phyloP scores from a whole-genome alignment of 2,113 vertebrate genomes.

The Tyto alba region DNA sequence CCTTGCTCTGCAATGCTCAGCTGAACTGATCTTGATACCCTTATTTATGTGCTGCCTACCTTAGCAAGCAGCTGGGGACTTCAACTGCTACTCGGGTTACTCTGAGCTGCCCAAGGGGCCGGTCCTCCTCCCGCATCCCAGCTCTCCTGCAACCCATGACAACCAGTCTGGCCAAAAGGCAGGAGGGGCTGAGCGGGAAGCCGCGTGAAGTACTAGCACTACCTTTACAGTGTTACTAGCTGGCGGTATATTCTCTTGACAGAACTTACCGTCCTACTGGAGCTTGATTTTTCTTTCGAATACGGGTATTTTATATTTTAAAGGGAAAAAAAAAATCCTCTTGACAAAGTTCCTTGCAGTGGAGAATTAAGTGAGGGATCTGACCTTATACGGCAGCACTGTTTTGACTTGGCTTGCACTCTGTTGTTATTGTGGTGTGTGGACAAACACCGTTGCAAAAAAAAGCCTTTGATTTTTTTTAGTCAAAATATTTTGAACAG shows the following conservation, averaged over 20 bases:
- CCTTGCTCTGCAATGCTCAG: background rate
- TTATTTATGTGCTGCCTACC: background rate
- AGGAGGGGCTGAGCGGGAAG: background rate
- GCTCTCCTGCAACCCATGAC: background rate
- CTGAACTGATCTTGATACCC: background rate
- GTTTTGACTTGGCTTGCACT: background rate
- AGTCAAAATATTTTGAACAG: background rate
- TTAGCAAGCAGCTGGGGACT: background rate
- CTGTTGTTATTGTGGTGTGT: background rate
- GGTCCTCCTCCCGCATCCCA: background rate
- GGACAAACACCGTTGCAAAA: background rate
- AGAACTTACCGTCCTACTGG: background rate
- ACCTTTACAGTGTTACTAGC: background rate
- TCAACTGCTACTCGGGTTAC: background rate
- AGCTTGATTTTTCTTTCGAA: background rate
- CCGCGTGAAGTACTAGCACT: background rate
- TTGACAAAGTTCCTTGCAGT: background rate
- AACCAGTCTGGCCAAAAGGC: background rate
- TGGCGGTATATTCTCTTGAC: background rate
- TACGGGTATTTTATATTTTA: background rate
- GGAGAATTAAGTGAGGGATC: background rate
- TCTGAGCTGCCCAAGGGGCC: background rate
- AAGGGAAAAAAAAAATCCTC: background rate
- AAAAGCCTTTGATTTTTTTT: background rate
- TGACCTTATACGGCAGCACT: background rate